Evolutionary conservation across 2,113 vertebrate species (phyloP), one percentile per base, ranked within the genome.

Genomic region (Gymnogyps californianus): DNA sequence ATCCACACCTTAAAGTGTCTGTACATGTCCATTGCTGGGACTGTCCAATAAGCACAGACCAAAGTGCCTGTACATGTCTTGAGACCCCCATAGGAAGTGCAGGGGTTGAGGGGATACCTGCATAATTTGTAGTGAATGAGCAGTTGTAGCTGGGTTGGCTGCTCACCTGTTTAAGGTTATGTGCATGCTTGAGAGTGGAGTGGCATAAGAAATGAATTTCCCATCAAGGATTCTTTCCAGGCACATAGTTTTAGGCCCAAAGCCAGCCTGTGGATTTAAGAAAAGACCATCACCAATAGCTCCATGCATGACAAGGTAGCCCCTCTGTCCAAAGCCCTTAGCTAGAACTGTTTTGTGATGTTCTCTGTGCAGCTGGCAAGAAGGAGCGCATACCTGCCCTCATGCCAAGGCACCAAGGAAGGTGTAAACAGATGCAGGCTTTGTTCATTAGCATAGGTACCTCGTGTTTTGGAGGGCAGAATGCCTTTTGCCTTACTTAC

Each of bases 71-170:
- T 36, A 5, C 6, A 1, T 13, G 16, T 40, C 36, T 83, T 64
- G 40, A 72, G 19, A 46, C 0, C 7, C 42, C 26, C 36, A 29
- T 9, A 57, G 14, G 31, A 80, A 49, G 9, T 26, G 18, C 34
- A 65, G 15, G 12, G 17, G 6, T 2, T 26, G 25, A 55, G n/a
- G 32, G 11, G 12, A 25, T 46, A 47, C 49, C 13, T 2, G 0
- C 16, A 17, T 3, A 11, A 6, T 2, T 34, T 67, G 36, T 25
- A 26, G 25, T 13, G n/a, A 34, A 24, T 4, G 16, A 44, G 28
- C 20, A 47, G 31, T 5, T 55, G 44, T 8, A 36, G 44, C 7
- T 1, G 0, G 10, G 34, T 13, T 16, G 38, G 16, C 38, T 42
- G 65, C 36, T 51, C 46, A 42, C 13, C 38, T 49, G 5, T 28